Conservation (phyloP, 2,888 invertebrate species). For the Melanostoma scalare region DNA sequence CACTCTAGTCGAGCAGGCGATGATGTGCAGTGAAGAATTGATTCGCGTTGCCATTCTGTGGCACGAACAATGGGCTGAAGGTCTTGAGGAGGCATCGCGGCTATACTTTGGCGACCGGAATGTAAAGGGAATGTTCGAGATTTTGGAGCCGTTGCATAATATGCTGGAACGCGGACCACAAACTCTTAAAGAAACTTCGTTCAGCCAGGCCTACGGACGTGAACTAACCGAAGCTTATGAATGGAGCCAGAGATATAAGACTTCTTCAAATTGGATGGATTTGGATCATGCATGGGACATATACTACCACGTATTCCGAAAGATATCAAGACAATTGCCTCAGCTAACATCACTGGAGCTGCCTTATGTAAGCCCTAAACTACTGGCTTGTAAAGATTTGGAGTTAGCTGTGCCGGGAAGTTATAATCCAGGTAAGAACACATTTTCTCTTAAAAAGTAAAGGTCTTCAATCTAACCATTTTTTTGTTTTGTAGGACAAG, state of each 20-base stretch:
- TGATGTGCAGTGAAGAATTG: slow-evolving; percentile 97
- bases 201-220: slow-evolving; percentile 96
- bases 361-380: slow-evolving; percentile 97
- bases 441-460: too few species aligned
- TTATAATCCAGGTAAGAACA: slow-evolving; percentile 89
- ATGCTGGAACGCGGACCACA: slow-evolving; percentile 97
- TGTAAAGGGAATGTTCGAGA: slow-evolving; percentile 97
- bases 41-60: slow-evolving; percentile 99
- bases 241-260: slow-evolving; percentile 95
- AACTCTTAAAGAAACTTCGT: slow-evolving; percentile 98
- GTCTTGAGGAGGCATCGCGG: slow-evolving; percentile 95
- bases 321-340: slow-evolving; percentile 97
- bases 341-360: slow-evolving; percentile 94
- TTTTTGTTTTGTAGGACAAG: slow-evolving; percentile 83
- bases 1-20: slow-evolving; percentile 95
- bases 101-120: slow-evolving; percentile 98
- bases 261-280: slow-evolving; percentile 93
- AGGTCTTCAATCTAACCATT: not conserved
- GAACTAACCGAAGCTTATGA: slow-evolving; percentile 97
- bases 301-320: slow-evolving; percentile 98
- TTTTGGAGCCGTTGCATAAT: slow-evolving; percentile 95
- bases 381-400: slow-evolving; percentile 93
- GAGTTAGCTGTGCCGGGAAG: slow-evolving; percentile 99
- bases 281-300: slow-evolving; percentile 99
- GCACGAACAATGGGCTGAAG: slow-evolving; percentile 99